Evolutionary conservation across 2,888 invertebrate genomes (phyloP).

Genomic region (Sicus ferrugineus): DNA sequence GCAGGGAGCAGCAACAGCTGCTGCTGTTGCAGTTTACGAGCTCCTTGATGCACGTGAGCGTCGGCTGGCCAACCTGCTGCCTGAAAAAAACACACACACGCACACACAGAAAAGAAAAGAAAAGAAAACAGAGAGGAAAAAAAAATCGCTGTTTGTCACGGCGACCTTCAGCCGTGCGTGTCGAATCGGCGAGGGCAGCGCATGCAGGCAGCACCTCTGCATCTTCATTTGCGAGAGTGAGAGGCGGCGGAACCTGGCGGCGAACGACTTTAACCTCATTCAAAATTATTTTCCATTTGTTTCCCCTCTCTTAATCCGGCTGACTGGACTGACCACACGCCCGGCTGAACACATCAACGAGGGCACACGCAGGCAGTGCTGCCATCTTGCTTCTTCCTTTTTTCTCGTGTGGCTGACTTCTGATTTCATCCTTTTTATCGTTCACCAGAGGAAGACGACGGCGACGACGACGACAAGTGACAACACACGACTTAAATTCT

Average conservation of each 20-base stretch:
- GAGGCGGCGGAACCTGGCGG: too few relatives aligned
- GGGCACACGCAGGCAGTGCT: neutral
- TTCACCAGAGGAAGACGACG: constrained; percentile 10
- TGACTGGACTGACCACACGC: constrained; percentile 1
- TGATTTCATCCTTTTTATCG: neutral
- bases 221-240: too few relatives aligned
- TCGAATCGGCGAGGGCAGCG: too few relatives aligned
- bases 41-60: constrained; percentile 20
- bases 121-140: neutral
- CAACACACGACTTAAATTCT: too few relatives aligned
- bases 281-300: neutral
- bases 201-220: too few relatives aligned
- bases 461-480: too few relatives aligned
- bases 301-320: neutral
- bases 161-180: too few relatives aligned
- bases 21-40: constrained; percentile 14
- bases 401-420: too few relatives aligned
- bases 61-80: neutral
- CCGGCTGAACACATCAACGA: neutral
- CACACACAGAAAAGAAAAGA: too few relatives aligned
- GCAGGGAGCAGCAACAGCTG: constrained; percentile 6
- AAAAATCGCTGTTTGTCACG: too few relatives aligned
- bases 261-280: neutral
- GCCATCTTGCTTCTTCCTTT: neutral
- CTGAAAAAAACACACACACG: too few relatives aligned